Evolutionary conservation across 2,888 invertebrate species (phyloP), one percentile per base, ranked within the genome.

Genomic region (Fissipunctia ypsillon): DNA sequence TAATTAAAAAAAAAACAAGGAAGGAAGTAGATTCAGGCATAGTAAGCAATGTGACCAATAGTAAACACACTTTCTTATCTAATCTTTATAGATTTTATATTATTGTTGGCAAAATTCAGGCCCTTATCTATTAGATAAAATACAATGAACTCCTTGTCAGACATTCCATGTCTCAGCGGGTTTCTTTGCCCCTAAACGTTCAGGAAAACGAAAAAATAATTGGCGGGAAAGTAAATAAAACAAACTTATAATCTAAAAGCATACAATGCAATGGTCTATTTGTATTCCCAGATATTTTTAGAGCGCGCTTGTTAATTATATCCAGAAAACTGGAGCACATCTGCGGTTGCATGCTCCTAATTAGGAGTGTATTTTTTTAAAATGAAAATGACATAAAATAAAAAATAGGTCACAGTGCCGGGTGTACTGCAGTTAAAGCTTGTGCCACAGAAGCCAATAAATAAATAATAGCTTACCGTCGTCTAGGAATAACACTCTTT

Each of bases 401-500:
- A 28, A 50, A 68, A 59, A 50, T 68, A 60, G 70, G 56, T 70
- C 52, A 66, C 50, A 25, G 28, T 64, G 38, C 66, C 50, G 50
- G 43, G 31, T 83, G 4, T 45, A 19, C 35, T 57, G 22, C 10
- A 54, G 63, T n/a, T 56, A 67, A 60, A 75, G 61, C 60, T 73
- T 65, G n/a, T 54, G 28, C 59, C 16, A 76, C 31, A 75, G 66
- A 81, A 67, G 69, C 60, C 60, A 80, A 83, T 83, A 86, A 87
- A 87, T 87, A 77, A 85, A 84, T 75, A 82, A 84, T 82, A 85
- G 86, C 95, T 93, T 82, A 96, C 96, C 95, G 92, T 88, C 92
- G 91, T 86, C 95, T 93, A 73, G 96, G 96, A 86, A 96, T 94
- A 87, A 89, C 95, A 93, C 96, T 96, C 89, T 95, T 95, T 78